These are phyloP conservation scores for Drosophila murphyi DNA, from an alignment of 1,140 invertebrate species.

Conservation along the genomic window DNA sequence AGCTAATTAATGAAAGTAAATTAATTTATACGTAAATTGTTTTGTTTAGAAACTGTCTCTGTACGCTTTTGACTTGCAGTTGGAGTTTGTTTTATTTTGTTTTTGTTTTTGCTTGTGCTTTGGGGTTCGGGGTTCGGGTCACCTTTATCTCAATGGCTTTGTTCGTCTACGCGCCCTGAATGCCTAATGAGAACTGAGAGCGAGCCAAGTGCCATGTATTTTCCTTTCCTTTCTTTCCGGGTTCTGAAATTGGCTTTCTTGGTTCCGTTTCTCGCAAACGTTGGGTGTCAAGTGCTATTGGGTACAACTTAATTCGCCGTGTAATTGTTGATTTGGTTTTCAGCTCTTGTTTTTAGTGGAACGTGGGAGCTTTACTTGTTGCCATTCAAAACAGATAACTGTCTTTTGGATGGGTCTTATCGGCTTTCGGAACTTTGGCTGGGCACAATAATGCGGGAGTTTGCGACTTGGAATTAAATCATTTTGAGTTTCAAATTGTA, in stretches of 20 bases:
- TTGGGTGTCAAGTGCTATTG: slow-evolving; percentile 34
- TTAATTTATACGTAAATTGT: slow-evolving; percentile 79
- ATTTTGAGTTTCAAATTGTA: too few species aligned
- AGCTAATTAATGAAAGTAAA: slow-evolving; percentile 78
- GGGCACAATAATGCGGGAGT: background rate
- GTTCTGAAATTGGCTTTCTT: slow-evolving; percentile 27
- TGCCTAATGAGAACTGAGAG: slow-evolving; percentile 57
- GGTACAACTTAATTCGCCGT: slow-evolving; percentile 58
- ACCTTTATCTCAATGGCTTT: slow-evolving; percentile 63
- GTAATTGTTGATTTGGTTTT: slow-evolving; percentile 70
- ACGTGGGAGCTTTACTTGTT: slow-evolving; percentile 65
- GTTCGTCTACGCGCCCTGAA: slow-evolving; percentile 56
- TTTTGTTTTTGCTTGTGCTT: background rate
- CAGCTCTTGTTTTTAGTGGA: slow-evolving; percentile 58
- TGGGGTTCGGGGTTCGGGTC: slow-evolving; percentile 23
- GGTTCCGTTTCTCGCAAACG: background rate
- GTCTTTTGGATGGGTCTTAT: slow-evolving; percentile 23
- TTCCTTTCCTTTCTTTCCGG: slow-evolving; percentile 19
- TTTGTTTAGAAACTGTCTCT: slow-evolving; percentile 65
- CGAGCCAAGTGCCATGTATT: slow-evolving; percentile 26
- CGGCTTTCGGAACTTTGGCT: slow-evolving; percentile 3
- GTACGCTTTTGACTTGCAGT: slow-evolving; percentile 4
- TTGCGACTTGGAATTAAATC: background rate
- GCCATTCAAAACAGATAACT: slow-evolving; percentile 32
- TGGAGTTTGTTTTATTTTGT: background rate